Base-by-base conservation (phyloP, 2,113 vertebrate genomes). In the Pterophyllum scalare region DNA sequence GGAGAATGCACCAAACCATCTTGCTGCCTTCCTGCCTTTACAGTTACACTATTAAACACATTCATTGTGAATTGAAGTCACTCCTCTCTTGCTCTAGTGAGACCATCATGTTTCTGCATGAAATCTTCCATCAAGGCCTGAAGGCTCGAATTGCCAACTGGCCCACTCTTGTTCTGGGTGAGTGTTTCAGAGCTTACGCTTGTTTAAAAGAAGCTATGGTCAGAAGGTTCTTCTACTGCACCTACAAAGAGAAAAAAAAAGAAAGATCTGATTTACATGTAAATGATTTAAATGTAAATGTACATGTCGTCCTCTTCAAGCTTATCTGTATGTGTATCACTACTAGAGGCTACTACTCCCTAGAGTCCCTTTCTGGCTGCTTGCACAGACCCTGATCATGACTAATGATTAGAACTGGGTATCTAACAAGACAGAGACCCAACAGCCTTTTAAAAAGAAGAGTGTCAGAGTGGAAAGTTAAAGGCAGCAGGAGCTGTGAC, bases 71-170 rank as follows among this genome's bases (percentile, higher is more conserved):
- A 57, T 19, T 67, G 5, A 80, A 3, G 10, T 33, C 10, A 2
- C 12, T 15, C 81, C 5, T 38, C 35, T 38, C 7, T 38, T 6
- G 26, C 2, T 72, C 15, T 26, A 99, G 98, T 93, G 98, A 99
- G 96, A 99, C 98, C 82, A 99, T 99, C 92, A 99, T 99, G 98
- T 99, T 99, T 92, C 97, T 99, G 88, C 98, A 99, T 88, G 97
- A 99, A 96, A 99, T 99, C 96, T 99, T 99, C 95, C 98, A 99
- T 89, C 98, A 99, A 91, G 98, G 98, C 60, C 95, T 99, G 54
- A 97, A 99, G 88, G 98, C 98, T 82, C 97, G 98, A 83, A 97
- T 99, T 86, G 97, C 97, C 79, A 99, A 97, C 92, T 99, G 98
- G 98, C 98, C 98, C 58, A 99, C 98, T 12, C 95, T 99, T 75